These are phyloP conservation scores for Crax fasciolata DNA, from an alignment of 2,797 vertebrate genomes.

Conservation along the genomic window DNA sequence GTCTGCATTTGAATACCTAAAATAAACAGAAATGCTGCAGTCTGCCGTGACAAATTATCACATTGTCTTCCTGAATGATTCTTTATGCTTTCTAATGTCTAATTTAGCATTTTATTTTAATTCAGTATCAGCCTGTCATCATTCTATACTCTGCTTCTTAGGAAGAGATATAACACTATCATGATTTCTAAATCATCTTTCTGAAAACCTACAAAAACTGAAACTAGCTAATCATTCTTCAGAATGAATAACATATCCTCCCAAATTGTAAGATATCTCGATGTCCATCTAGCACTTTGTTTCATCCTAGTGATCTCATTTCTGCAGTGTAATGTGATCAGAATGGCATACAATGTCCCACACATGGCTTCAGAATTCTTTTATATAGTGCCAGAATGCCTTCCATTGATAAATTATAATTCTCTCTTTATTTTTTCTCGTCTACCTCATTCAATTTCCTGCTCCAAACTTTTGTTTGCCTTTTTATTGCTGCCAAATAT, in stretches of 20 bases:
- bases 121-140: constrained; percentile 7
- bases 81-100: constrained; percentile 25
- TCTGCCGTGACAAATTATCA: constrained; percentile 10
- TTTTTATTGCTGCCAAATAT: constrained; percentile 43
- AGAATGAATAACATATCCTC: background rate
- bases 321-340: background rate
- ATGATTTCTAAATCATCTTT: constrained; percentile 6
- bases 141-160: background rate
- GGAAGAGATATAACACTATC: background rate
- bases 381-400: constrained; percentile 25
- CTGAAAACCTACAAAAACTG: background rate
- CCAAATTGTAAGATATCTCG: background rate
- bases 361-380: background rate
- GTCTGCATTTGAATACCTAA: constrained; percentile 35
- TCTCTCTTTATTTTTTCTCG: background rate
- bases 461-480: constrained; percentile 15
- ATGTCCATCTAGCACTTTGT: background rate
- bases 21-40: background rate
- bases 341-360: background rate
- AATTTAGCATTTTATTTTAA: constrained; percentile 28
- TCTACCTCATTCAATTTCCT: constrained; percentile 34
- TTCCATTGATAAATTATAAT: constrained; percentile 43
- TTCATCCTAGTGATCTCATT: constrained; percentile 3
- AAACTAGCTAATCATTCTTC: constrained; percentile 32
- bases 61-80: constrained; percentile 16